Evolutionary conservation across 2,888 invertebrate species (phyloP).

Genomic region (Pharmacophagus antenor): DNA sequence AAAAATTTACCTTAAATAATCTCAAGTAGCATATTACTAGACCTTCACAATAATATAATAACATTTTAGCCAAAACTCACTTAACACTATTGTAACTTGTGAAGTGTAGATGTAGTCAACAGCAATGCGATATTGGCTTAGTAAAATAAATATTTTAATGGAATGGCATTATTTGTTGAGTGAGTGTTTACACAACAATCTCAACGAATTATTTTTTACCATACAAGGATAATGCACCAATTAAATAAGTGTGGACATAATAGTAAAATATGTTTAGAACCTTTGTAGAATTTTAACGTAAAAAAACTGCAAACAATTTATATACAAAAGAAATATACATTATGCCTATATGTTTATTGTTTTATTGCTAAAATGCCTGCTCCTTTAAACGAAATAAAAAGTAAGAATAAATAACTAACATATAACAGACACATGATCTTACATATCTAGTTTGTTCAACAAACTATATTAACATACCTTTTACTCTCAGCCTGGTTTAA

Average conservation of each 20-base stretch:
- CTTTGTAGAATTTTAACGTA: conserved; percentile 48
- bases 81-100: conserved; percentile 10
- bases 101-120: neutral
- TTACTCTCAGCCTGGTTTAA: too few species aligned
- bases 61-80: conserved; percentile 29
- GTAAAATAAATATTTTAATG: conserved; percentile 24
- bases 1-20: conserved; percentile 72
- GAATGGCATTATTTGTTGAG: conserved; percentile 40
- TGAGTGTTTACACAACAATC: neutral
- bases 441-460: too few species aligned
- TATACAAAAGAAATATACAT: conserved; percentile 72
- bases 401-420: neutral
- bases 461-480: too few species aligned
- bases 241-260: conserved; percentile 75
- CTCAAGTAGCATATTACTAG: conserved; percentile 62
- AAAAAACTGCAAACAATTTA: conserved; percentile 77
- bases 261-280: conserved; percentile 54
- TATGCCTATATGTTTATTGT: conserved; percentile 61
- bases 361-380: conserved; percentile 36
- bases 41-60: conserved; percentile 36
- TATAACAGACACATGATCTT: too few species aligned
- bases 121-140: conserved; percentile 1
- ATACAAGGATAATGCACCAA: conserved; percentile 61
- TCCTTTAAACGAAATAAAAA: neutral
- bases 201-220: conserved; percentile 57